Evolutionary conservation across 2,797 vertebrate genomes (phyloP), one percentile per base, ranked within the genome.

Genomic region (Cichlasoma orientale): DNA sequence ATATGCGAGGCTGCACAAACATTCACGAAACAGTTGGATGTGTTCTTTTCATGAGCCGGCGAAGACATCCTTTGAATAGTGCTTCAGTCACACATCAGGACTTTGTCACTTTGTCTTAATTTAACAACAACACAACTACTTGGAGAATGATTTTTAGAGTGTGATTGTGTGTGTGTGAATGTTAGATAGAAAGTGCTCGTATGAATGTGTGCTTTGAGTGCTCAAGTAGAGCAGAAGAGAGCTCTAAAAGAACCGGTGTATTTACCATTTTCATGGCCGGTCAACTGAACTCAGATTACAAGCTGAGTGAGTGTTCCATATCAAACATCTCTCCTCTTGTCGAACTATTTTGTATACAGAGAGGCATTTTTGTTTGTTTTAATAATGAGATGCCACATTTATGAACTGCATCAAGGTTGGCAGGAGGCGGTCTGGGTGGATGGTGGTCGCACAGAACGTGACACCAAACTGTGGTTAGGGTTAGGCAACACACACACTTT

Each of bases 1-100:
- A 5, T 0, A 68, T 5, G 11, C 0, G 25, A 50, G 18, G 12
- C 44, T 50, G 61, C 10, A 36, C 10, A 36, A 36, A 36, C 31
- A 7, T 9, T 33, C 16, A 29, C 44, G n/a, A 50, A 68, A 68
- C 25, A 3, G 18, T 50, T 2, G 1, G 29, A 29, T 2, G 44
- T 68, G 18, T 29, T 50, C 41, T 50, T 68, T 68, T n/a, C 41
- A 29, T 29, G 25, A 41, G n/a, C 1, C 10, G 10, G 41, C 8
- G 63, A 68, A 50, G 25, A 68, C 18, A 5, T 11, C 5, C 18
- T 68, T 50, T n/a, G 63, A 68, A 29, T n/a, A 44, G 25, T 29
- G 13, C 18, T 68, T 50, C 13, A 29, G 63, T 68, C 44, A 8
- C 25, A 50, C 44, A 13, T 18, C 29, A 1, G 0, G 16, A 29